Conservation (phyloP, 2,113 vertebrate species). For the Cololabis saira region DNA sequence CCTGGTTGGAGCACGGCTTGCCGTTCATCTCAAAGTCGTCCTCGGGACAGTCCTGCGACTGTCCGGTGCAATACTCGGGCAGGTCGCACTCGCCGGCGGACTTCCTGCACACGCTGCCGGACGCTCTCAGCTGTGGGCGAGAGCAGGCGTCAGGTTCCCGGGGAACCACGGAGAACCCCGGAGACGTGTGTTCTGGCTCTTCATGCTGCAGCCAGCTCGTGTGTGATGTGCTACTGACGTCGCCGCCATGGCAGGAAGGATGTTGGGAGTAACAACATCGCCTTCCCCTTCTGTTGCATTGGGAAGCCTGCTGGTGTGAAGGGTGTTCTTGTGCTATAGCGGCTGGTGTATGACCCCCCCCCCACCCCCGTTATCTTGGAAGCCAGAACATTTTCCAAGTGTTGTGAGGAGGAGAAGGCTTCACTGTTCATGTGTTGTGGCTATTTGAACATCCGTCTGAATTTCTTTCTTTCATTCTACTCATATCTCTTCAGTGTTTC, state of each 20-base stretch:
- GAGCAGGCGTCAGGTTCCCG: background rate
- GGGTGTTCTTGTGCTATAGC: too few relatives aligned
- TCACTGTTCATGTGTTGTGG: too few relatives aligned
- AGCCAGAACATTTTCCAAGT: too few relatives aligned
- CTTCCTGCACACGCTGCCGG: conserved; percentile 77
- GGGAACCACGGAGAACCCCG: background rate
- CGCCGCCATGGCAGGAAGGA: background rate
- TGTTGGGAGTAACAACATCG: background rate
- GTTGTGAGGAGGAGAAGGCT: too few relatives aligned
- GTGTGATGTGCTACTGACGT: background rate
- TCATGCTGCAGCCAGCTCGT: background rate
- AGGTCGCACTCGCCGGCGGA: conserved; percentile 84
- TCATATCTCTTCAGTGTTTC: too few relatives aligned
- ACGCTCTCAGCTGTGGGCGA: conserved; percentile 76
- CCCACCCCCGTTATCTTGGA: too few relatives aligned
- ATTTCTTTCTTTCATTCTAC: too few relatives aligned
- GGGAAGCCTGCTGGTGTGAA: background rate
- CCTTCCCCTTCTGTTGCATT: conserved; percentile 52
- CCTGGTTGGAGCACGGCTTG: conserved; percentile 75
- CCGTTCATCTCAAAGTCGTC: conserved; percentile 90
- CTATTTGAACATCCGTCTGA: too few relatives aligned
- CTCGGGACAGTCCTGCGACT: conserved; percentile 80
- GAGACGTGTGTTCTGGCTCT: too few relatives aligned
- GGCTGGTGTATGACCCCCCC: too few relatives aligned
- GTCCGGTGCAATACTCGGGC: conserved; percentile 85